These are phyloP conservation scores for Sitodiplosis mosellana DNA, from an alignment of 1,140 invertebrate species.

Conservation along the genomic window DNA sequence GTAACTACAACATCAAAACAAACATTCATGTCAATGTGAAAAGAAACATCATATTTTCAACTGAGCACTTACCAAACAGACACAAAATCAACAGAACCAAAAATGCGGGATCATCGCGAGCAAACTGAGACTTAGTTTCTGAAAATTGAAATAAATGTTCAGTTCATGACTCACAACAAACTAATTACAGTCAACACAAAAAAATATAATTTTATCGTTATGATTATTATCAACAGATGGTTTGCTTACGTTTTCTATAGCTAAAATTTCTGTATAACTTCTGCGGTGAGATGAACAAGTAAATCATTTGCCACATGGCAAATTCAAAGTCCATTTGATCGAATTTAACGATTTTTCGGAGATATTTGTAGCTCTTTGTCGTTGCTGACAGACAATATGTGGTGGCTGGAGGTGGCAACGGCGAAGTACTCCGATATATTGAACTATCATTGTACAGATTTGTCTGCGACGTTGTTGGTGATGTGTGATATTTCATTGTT, in stretches of 20 bases:
- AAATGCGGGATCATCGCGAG: constrained; percentile 97
- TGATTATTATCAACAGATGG: background rate
- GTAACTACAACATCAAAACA: constrained; percentile 43
- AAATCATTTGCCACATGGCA: constrained; percentile 97
- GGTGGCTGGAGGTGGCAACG: constrained; percentile 35
- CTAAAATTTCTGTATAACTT: constrained; percentile 98
- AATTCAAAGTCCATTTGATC: constrained; percentile 99
- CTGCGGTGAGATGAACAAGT: constrained; percentile 85
- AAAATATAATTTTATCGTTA: background rate
- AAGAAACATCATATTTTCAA: background rate
- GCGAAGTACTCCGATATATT: constrained; percentile 30
- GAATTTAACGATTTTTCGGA: constrained; percentile 79
- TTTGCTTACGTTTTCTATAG: constrained; percentile 84
- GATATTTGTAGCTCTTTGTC: constrained; percentile 83
- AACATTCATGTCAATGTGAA: too few species aligned
- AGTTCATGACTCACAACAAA: constrained; percentile 9
- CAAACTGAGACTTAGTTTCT: constrained; percentile 98
- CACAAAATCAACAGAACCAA: constrained; percentile 78
- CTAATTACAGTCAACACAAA: background rate
- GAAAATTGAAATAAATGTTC: too few species aligned
- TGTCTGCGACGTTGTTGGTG: constrained; percentile 32
- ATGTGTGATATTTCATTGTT: constrained; percentile 46
- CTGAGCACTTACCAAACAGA: constrained; percentile 47
- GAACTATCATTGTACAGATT: constrained; percentile 20
- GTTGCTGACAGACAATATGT: constrained; percentile 59